These are phyloP conservation scores for Eutrigla gurnardus DNA, from an alignment of 2,797 vertebrate species.

Conservation along the genomic window DNA sequence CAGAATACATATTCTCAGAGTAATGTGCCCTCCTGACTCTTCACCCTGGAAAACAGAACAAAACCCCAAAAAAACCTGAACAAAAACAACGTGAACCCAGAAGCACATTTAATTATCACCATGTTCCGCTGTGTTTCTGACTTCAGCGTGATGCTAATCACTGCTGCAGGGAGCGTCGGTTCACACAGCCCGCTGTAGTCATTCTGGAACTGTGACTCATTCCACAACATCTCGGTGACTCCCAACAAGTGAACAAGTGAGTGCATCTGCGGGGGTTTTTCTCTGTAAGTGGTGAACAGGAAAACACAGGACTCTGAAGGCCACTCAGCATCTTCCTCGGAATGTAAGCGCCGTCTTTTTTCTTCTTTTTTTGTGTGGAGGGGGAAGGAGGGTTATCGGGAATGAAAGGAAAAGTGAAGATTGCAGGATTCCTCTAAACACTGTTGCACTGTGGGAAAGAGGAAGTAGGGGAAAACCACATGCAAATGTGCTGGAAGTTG, in stretches of 20 bases:
- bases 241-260: constrained; percentile 47
- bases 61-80: background rate
- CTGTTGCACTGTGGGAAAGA: constrained; percentile 50
- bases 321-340: constrained; percentile 23
- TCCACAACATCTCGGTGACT: constrained; percentile 28
- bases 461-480: constrained; percentile 41
- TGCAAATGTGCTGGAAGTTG: constrained; percentile 29
- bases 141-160: constrained; percentile 47
- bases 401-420: constrained; percentile 35
- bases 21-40: background rate
- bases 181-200: constrained; percentile 25
- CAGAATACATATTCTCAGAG: too few species aligned
- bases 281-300: constrained; percentile 23
- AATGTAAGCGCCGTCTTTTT: constrained; percentile 10
- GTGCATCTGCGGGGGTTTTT: constrained; percentile 1
- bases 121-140: constrained; percentile 10
- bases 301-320: constrained; percentile 32
- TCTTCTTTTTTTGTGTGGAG: too few species aligned
- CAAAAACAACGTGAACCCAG: background rate
- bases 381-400: constrained; percentile 5
- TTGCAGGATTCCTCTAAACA: constrained; percentile 41
- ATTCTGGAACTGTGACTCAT: constrained; percentile 59
- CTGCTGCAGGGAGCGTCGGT: constrained; percentile 32
- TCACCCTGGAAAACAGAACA: background rate
- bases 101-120: constrained; percentile 1